These are phyloP conservation scores for Falco berigora DNA, from an alignment of 2,797 vertebrate genomes.

Conservation along the genomic window DNA sequence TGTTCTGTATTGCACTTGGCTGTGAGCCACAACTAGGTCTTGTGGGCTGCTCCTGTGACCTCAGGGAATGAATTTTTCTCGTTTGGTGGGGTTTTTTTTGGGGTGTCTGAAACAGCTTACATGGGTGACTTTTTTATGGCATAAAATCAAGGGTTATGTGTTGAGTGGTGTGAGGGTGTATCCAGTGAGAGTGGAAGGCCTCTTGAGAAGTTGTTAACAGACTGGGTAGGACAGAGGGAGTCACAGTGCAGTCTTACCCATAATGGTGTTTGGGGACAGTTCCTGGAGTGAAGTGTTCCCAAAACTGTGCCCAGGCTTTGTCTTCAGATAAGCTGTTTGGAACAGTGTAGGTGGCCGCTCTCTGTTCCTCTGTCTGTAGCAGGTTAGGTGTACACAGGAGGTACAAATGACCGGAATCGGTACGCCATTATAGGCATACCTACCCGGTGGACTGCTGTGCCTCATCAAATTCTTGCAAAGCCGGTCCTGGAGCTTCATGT, in stretches of 20 bases:
- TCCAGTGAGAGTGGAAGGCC: background rate
- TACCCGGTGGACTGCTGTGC: background rate
- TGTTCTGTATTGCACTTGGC: background rate
- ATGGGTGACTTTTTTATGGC: background rate
- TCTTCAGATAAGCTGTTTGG: background rate
- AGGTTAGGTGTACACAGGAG: background rate
- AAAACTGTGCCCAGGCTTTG: background rate
- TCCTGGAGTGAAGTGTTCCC: background rate
- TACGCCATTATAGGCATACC: fast-evolving
- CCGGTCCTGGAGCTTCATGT: background rate
- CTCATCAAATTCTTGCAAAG: background rate
- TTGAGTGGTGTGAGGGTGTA: background rate
- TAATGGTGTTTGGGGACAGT: background rate
- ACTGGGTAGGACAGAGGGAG: background rate
- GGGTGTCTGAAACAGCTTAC: background rate
- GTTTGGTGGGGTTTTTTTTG: background rate
- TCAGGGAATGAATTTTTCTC: background rate
- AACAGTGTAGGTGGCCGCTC: fast-evolving
- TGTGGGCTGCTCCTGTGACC: background rate
- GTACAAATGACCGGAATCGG: fast-evolving
- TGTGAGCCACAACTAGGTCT: fast-evolving
- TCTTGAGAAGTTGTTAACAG: background rate
- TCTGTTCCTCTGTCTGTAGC: fast-evolving
- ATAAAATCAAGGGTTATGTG: background rate
- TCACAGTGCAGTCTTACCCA: background rate